Evolutionary conservation across 1,140 invertebrate species (phyloP).

Genomic region (Temnothorax nylanderi): DNA sequence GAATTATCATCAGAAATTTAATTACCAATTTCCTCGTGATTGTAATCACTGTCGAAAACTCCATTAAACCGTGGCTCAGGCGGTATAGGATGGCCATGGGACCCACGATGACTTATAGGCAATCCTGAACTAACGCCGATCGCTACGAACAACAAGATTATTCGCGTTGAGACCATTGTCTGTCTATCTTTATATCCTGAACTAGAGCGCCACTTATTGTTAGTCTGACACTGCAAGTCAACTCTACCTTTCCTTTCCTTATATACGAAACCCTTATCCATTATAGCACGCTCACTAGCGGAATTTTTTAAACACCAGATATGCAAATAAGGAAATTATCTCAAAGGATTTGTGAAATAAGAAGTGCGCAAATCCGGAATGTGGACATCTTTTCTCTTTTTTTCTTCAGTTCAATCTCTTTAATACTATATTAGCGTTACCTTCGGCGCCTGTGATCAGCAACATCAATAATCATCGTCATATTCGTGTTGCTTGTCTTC

Average conservation of each 20-base stretch:
- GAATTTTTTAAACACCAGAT: conserved; percentile 34
- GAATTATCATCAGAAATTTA: not conserved
- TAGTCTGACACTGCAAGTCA: not conserved
- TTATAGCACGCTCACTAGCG: conserved; percentile 1
- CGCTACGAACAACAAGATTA: not conserved
- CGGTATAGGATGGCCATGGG: conserved; percentile 51
- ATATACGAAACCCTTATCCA: conserved; percentile 39
- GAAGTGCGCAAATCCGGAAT: not conserved
- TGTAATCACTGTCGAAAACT: conserved; percentile 55
- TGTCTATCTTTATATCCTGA: not conserved
- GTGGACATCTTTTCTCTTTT: not conserved
- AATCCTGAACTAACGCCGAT: not conserved
- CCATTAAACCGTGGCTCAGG: conserved; percentile 68
- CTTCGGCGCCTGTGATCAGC: not conserved
- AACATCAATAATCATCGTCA: conserved; percentile 1
- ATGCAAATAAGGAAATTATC: conserved; percentile 51
- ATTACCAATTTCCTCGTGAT: conserved; percentile 70
- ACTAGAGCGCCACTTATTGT: not conserved
- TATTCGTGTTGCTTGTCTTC: not conserved
- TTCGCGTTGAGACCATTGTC: not conserved
- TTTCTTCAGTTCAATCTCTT: not conserved
- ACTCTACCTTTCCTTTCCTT: conserved; percentile 25
- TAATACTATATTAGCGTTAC: not conserved
- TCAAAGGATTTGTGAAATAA: not conserved
- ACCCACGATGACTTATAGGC: conserved; percentile 30